A percentile compares a stretch with the other conserved stretches of the same genome.
Conservation (phyloP, 2,888 invertebrate genomes). For the Apamea epomidion region DNA sequence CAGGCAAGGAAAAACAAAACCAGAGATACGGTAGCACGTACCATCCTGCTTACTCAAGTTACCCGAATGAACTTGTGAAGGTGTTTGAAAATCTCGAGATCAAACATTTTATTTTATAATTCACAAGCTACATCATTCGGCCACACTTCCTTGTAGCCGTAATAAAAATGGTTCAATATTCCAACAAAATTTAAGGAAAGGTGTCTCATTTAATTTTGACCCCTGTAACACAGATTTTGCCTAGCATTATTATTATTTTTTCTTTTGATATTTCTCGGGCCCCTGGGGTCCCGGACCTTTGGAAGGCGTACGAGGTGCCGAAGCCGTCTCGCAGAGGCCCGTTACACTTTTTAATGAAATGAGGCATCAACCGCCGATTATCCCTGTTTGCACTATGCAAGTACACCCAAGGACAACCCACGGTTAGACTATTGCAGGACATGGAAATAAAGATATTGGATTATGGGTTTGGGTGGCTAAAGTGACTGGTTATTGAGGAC, state of each 20-base stretch:
- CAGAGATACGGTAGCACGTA: not conserved
- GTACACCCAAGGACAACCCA: too few species aligned
- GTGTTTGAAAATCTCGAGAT: not conserved
- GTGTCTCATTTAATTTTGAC: not conserved
- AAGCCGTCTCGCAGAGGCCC: too few species aligned
- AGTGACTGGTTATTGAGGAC: too few species aligned
- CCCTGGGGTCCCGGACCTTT: not conserved
- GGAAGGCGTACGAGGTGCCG: not conserved
- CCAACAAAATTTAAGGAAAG: not conserved
- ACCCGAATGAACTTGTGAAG: conserved; percentile 7
- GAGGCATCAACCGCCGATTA: too few species aligned
- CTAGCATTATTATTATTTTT: not conserved
- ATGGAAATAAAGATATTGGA: too few species aligned
- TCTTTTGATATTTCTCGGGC: not conserved
- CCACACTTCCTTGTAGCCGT: not conserved
- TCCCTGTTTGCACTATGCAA: too few species aligned
- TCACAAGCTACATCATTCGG: not conserved
- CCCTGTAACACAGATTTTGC: too few species aligned
- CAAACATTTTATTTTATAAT: not conserved
- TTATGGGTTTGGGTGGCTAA: too few species aligned
- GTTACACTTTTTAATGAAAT: too few species aligned
- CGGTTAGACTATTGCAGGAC: too few species aligned
- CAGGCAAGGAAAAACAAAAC: not conserved
- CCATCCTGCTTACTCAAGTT: conserved; percentile 26
- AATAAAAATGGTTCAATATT: too few species aligned